Conservation (phyloP, 2,888 invertebrate species). For the Luperina testacea region DNA sequence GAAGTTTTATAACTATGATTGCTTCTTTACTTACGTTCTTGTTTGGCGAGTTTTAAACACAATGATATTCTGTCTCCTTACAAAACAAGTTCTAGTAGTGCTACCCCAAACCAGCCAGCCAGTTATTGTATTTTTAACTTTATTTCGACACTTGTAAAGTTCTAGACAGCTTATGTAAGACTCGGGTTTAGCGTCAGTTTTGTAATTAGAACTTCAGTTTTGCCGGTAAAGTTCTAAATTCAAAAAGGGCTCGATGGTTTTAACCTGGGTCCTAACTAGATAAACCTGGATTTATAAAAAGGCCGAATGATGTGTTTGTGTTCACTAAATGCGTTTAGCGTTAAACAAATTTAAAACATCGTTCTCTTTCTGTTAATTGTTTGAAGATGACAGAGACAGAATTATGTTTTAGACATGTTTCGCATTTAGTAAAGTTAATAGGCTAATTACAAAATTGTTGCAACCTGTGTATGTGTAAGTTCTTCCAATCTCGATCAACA, state of each 20-base stretch:
- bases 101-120: no score
- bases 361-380: neutral
- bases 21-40: neutral
- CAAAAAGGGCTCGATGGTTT: neutral
- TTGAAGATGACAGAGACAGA: neutral
- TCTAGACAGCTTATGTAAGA: neutral
- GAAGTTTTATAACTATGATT: slow-evolving; percentile 26
- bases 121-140: no score
- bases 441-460: neutral
- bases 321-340: neutral
- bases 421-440: neutral
- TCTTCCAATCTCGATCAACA: neutral
- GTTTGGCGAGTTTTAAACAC: neutral
- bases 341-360: neutral
- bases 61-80: neutral
- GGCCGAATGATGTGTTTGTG: no score
- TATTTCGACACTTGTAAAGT: no score
- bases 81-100: neutral
- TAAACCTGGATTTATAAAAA: neutral
- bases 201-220: neutral
- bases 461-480: neutral
- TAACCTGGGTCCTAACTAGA: neutral
- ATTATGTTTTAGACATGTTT: neutral
- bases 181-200: neutral
- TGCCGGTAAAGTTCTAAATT: neutral